These are phyloP conservation scores for Toxotes chatareus DNA, from an alignment of 2,113 vertebrate genomes.

Conservation along the genomic window DNA sequence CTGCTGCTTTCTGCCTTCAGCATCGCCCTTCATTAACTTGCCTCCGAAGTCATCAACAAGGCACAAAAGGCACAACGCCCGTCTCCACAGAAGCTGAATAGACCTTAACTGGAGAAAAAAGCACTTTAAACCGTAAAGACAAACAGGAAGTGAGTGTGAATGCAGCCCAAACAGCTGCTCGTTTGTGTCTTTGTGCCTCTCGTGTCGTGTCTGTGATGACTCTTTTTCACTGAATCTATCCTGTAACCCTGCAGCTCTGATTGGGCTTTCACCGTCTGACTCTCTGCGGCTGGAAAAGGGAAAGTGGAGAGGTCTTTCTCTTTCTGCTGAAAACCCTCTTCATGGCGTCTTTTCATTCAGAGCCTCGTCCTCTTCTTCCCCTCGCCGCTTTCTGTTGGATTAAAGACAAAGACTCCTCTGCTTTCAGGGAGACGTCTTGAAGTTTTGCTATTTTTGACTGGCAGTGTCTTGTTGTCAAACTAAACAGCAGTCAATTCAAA, in stretches of 20 bases:
- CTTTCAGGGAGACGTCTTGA: slow-evolving; percentile 10
- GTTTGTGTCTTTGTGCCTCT: slow-evolving; percentile 40
- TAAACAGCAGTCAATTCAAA: slow-evolving; percentile 9
- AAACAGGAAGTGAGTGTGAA: slow-evolving; percentile 57
- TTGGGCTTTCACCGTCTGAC: slow-evolving; percentile 57
- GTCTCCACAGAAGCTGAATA: slow-evolving; percentile 50
- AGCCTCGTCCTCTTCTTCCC: background rate
- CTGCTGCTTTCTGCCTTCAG: slow-evolving; percentile 47
- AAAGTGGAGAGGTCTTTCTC: slow-evolving; percentile 40
- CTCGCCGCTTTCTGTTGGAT: slow-evolving; percentile 27
- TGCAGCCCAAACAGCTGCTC: slow-evolving; percentile 58
- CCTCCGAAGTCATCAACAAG: slow-evolving; percentile 59
- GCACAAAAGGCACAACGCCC: slow-evolving; percentile 40
- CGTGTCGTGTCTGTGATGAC: slow-evolving; percentile 39
- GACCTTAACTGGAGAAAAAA: slow-evolving; percentile 41
- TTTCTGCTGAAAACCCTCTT: slow-evolving; percentile 40
- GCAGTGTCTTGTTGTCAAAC: slow-evolving; percentile 42
- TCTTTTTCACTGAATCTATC: slow-evolving; percentile 31
- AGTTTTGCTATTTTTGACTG: slow-evolving; percentile 32
- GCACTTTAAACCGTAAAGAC: slow-evolving; percentile 38
- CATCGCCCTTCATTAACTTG: slow-evolving; percentile 51
- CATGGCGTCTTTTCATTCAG: slow-evolving; percentile 27
- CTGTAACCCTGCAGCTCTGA: slow-evolving; percentile 51
- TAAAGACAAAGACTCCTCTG: slow-evolving; percentile 49
- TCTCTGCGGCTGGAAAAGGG: slow-evolving; percentile 8